Evolutionary conservation across 2,113 vertebrate species (phyloP).

Genomic region (Xyliphius kryptos): DNA sequence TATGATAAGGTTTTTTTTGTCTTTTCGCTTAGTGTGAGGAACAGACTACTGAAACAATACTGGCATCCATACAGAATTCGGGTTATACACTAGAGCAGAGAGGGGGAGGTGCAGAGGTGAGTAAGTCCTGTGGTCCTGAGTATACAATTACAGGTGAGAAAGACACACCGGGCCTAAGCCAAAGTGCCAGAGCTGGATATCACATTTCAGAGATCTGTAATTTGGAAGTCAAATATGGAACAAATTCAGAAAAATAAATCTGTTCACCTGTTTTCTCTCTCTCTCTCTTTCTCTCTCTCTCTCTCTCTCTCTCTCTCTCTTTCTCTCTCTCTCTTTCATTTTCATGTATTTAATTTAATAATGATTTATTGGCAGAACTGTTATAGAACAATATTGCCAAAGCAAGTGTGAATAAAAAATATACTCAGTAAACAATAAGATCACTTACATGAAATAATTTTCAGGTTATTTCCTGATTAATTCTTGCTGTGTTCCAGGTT

Average conservation of each 20-base stretch:
- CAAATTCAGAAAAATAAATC: conserved; percentile 33
- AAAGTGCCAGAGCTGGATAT: conserved; percentile 35
- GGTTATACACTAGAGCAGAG: conserved; percentile 5
- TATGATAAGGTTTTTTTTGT: conserved; percentile 1
- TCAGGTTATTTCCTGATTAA: no score
- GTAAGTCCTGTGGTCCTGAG: conserved; percentile 18
- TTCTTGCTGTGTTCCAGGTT: no score
- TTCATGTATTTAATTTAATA: no score
- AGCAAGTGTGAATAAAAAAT: no score
- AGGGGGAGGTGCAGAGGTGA: conserved; percentile 8
- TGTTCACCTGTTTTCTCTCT: no score
- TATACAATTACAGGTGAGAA: conserved; percentile 36
- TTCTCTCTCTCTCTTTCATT: no score
- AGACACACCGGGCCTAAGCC: conserved; percentile 22
- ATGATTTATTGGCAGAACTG: no score
- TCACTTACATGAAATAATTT: no score
- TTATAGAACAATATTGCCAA: no score
- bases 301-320: no score
- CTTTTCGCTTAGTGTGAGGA: conserved; percentile 12
- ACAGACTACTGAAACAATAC: conserved; percentile 28
- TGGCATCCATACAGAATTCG: conserved; percentile 11
- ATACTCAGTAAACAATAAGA: no score
- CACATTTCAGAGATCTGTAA: conserved; percentile 16
- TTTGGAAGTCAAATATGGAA: conserved; percentile 36
- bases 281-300: neutral